A percentile compares a stretch with the other conserved stretches of the same genome.
Evolutionary conservation across 2,797 vertebrate species (phyloP).

Genomic region (Tauraco hartlaubi): DNA sequence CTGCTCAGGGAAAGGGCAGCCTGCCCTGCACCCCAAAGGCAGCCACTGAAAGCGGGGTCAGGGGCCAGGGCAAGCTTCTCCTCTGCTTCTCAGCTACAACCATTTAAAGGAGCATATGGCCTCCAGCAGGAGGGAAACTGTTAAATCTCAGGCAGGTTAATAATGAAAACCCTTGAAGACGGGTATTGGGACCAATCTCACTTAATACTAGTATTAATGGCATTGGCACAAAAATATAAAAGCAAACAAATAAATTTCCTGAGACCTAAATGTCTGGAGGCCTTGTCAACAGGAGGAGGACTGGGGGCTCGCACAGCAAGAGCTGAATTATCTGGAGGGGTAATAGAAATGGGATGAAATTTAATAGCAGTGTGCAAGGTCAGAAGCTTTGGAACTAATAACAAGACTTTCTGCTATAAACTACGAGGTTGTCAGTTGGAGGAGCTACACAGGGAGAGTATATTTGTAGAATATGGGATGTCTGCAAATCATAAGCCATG

Average conservation of each 20-base stretch:
- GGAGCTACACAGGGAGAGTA: not conserved
- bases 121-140: not conserved
- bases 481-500: not conserved
- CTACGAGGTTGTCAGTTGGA: not conserved
- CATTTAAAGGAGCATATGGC: not conserved
- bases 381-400: constrained; percentile 22
- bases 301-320: not conserved
- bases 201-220: not conserved
- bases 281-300: not conserved
- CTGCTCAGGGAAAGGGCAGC: not conserved
- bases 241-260: not conserved
- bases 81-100: not conserved
- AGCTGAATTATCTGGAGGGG: not conserved
- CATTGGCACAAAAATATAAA: not conserved
- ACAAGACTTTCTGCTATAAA: not conserved
- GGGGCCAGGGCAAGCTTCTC: not conserved
- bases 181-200: not conserved
- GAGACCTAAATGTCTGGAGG: not conserved
- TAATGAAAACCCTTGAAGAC: not conserved
- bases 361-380: not conserved
- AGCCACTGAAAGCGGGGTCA: not conserved
- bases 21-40: not conserved
- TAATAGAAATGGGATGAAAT: not conserved
- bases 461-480: not conserved
- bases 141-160: not conserved